Percentiles rank a stretch among this genome's conserved stretches.
Conservation (phyloP, 2,888 invertebrate species). For the Biston stratarius region DNA sequence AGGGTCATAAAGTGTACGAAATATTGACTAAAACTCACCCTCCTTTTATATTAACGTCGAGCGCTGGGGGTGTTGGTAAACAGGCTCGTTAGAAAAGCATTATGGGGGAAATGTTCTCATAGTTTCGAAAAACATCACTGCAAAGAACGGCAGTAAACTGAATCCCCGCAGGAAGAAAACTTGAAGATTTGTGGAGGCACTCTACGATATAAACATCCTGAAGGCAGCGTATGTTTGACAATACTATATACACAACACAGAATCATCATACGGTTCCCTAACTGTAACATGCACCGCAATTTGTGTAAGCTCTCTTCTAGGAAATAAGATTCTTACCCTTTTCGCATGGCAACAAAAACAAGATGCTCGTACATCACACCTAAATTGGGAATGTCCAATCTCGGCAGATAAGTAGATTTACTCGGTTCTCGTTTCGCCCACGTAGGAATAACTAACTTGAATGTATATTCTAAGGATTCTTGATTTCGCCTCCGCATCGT, state of each 20-base stretch:
- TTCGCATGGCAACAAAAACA: conserved; percentile 32
- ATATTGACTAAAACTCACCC: conserved; percentile 11
- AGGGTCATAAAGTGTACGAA: conserved; percentile 6
- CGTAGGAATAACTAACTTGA: conserved; percentile 45
- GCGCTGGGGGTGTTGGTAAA: conserved; percentile 38
- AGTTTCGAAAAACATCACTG: conserved; percentile 13
- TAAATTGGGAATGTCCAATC: conserved; percentile 49
- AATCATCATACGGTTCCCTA: conserved; percentile 18
- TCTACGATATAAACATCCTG: conserved; percentile 10
- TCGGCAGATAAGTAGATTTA: conserved; percentile 48
- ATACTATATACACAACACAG: conserved; percentile 9
- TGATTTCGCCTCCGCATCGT: conserved; percentile 52
- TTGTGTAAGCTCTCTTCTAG: conserved; percentile 29
- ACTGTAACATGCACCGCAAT: conserved; percentile 23
- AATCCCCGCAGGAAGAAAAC: conserved; percentile 14
- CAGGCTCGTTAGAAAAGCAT: conserved; percentile 32
- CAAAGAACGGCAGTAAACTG: conserved; percentile 1
- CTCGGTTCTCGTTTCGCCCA: conserved; percentile 52
- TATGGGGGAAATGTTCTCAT: conserved; percentile 18
- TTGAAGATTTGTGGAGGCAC: conserved; percentile 14
- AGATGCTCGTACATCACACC: conserved; percentile 42
- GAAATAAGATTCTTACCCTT: conserved; percentile 35
- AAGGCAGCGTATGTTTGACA: conserved; percentile 3
- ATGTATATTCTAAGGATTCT: conserved; percentile 37
- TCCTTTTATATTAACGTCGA: conserved; percentile 6